Base-by-base conservation (phyloP, 1,140 invertebrate species). In the Eupristina koningsbergeri region DNA sequence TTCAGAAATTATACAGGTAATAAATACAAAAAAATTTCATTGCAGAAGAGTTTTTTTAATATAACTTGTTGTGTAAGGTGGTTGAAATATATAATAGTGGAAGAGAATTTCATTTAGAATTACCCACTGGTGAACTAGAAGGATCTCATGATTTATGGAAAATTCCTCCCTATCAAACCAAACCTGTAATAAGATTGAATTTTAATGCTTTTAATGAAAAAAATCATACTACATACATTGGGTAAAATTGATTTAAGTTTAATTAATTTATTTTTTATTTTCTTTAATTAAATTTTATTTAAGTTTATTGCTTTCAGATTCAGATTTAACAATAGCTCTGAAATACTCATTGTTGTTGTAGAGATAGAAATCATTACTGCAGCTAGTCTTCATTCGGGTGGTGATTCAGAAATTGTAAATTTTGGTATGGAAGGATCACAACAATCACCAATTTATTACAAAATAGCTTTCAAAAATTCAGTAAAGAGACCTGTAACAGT, bases 81-180 rank as follows among this genome's bases (percentile, higher is more conserved):
- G 93, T 95, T 88, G 96, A 97, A 94, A 95, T 98, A 89, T 98
- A 98, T 93, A 97, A 97, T 86, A 98, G 97, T 92, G 97, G 97
- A 79, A 95, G 96, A 81, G 97, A 98, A 92, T 95, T 99, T 92
- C 96, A 98, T 90, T 92, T 99, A 89, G 97, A 98, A 93, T 93
- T 99, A 88, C 97, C 98, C 80, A 95, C 94, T 85, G 96, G 95
- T n/a, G 94, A 96, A 86, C 86, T 89, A 36, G 96, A 97, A 90
- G 97, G 96, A 34, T 94, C 96, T 34, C 95, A 95, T 89, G 94
- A 95, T 87, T 92, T 96, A 87, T 99, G 98, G 98, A 95, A 96
- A 90, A 96, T 99, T 90, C 96, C 97, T 85, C 97, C 98, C 78
- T 97, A 96, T 92, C 94, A 97, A 92, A 96, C 97, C 36, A 97